Evolutionary conservation across 2,113 vertebrate species (phyloP).

Genomic region (Dissostichus mawsoni): DNA sequence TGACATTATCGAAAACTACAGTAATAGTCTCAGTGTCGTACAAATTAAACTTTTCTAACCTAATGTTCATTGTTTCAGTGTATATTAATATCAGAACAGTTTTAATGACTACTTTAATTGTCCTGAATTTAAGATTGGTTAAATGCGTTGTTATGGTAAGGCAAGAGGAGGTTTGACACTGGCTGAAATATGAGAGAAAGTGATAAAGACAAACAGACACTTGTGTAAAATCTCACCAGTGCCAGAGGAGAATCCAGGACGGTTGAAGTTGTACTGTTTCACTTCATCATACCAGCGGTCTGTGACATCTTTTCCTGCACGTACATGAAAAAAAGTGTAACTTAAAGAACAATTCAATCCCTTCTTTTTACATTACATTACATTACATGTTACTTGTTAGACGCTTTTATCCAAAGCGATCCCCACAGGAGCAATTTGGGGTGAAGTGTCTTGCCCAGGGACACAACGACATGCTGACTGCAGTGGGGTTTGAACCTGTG

Average conservation of each 20-base stretch:
- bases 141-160: background rate
- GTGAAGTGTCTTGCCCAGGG: no score
- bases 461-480: no score
- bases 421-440: no score
- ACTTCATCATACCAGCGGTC: conserved; percentile 98
- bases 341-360: conserved; percentile 24
- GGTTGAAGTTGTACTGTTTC: conserved; percentile 95
- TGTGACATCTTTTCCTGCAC: conserved; percentile 92
- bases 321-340: conserved; percentile 16
- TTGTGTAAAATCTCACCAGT: conserved; percentile 87
- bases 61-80: background rate
- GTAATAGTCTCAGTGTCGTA: background rate
- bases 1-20: background rate
- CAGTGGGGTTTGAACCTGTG: no score
- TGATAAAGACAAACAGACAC: background rate
- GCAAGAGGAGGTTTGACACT: background rate
- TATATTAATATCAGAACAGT: background rate
- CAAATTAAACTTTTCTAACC: no score
- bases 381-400: no score
- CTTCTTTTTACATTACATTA: background rate
- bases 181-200: background rate
- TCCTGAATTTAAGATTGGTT: background rate
- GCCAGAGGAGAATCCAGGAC: conserved; percentile 94
- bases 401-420: no score
- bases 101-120: background rate